phyloP scores from a whole-genome alignment of 2,797 vertebrate genomes.

The Chrysocyon brachyurus region DNA sequence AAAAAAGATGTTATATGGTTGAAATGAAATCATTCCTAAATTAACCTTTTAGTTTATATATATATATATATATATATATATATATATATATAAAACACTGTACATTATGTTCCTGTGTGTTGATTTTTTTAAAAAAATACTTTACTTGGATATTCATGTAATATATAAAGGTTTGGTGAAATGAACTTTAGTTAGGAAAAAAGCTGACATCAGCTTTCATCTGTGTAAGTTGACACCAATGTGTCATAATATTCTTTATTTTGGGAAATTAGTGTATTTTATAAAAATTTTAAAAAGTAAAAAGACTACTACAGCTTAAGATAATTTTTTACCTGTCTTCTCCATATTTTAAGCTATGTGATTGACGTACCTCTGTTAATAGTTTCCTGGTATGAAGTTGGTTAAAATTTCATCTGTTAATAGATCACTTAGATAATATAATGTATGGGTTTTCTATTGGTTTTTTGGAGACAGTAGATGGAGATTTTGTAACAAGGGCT shows the following conservation, averaged over 20 bases:
- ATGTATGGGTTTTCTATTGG: constrained; percentile 86
- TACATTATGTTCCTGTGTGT: constrained; percentile 88
- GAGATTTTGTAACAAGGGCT: constrained; percentile 90
- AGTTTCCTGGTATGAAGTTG: constrained; percentile 88
- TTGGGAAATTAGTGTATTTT: constrained; percentile 91
- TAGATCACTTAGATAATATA: constrained; percentile 88
- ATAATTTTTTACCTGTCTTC: constrained; percentile 87
- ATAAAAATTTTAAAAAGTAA: constrained; percentile 87
- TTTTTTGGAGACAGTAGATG: constrained; percentile 85
- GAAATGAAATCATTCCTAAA: constrained; percentile 87
- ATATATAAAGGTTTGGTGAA: constrained; percentile 91
- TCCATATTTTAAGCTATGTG: constrained; percentile 89
- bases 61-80: constrained; percentile 66
- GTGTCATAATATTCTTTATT: constrained; percentile 90
- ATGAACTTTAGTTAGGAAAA: constrained; percentile 91
- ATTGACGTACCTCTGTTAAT: constrained; percentile 88
- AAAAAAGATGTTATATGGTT: constrained; percentile 84
- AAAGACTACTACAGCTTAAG: constrained; percentile 91
- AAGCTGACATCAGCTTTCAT: constrained; percentile 91
- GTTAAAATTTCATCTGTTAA: constrained; percentile 88
- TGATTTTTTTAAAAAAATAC: constrained; percentile 85
- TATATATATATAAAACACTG: constrained; percentile 87
- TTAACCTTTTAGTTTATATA: constrained; percentile 74
- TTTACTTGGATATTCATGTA: constrained; percentile 92
- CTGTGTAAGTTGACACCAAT: constrained; percentile 88